phyloP scores from a whole-genome alignment of 2,113 vertebrate genomes.

The Rattus rattus region DNA sequence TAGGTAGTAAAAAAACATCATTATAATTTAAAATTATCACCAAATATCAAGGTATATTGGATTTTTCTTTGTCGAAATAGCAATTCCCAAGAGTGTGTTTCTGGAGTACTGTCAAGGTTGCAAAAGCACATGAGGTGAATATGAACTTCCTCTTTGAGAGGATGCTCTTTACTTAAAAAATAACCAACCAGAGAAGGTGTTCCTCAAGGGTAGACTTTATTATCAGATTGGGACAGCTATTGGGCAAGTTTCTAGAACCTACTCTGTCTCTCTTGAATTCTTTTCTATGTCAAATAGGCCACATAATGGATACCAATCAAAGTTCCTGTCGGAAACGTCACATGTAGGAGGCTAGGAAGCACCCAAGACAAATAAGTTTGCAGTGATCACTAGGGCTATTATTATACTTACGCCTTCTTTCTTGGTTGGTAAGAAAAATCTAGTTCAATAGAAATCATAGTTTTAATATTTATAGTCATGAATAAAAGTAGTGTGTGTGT shows the following conservation, averaged over 20 bases:
- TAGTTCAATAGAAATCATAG: neutral
- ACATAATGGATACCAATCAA: neutral
- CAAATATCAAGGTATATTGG: neutral
- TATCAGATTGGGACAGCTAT: neutral
- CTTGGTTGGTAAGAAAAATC: neutral
- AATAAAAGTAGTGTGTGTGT: neutral
- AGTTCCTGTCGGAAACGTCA: neutral
- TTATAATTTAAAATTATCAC: neutral
- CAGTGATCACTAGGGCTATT: neutral
- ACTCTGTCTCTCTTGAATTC: neutral
- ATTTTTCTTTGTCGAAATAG: neutral
- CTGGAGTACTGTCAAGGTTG: neutral
- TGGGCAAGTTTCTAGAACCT: neutral
- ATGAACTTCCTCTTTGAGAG: neutral
- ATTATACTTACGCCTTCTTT: neutral
- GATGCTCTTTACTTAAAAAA: neutral
- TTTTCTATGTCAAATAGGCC: neutral
- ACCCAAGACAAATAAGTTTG: neutral
- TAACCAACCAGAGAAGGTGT: neutral
- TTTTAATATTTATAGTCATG: neutral
- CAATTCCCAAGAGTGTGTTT: neutral
- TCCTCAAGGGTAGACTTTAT: neutral
- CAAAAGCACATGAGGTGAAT: neutral
- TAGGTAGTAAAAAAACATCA: neutral
- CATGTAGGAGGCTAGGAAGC: neutral